These are phyloP conservation scores for Sipha flava DNA, from an alignment of 1,140 invertebrate species.

Conservation along the genomic window DNA sequence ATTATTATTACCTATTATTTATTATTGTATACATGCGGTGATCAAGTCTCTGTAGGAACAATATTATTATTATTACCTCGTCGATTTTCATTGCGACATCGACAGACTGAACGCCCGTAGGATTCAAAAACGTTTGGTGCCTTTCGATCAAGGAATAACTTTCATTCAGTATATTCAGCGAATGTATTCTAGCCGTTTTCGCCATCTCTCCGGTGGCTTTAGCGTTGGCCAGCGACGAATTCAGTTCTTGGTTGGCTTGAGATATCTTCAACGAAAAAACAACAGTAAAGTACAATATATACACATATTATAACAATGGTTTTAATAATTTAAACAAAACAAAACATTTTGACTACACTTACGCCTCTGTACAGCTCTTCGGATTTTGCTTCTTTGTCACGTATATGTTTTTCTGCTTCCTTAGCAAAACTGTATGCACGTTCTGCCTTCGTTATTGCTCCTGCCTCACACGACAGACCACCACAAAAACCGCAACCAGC, in stretches of 20 bases:
- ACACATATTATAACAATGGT: neutral
- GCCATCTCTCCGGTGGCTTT: conserved; percentile 53
- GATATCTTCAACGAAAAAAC: conserved; percentile 46
- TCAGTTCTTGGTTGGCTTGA: conserved; percentile 50
- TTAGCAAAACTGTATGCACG: conserved; percentile 76
- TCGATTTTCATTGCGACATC: conserved; percentile 71
- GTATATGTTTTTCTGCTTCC: conserved; percentile 69
- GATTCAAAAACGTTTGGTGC: conserved; percentile 65
- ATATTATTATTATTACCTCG: conserved; percentile 50
- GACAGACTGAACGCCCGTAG: conserved; percentile 65
- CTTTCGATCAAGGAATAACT: conserved; percentile 55
- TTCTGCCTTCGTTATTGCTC: conserved; percentile 76
- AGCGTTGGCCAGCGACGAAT: conserved; percentile 50
- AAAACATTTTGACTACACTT: conserved; percentile 36
- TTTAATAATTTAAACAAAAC: neutral
- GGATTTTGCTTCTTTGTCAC: conserved; percentile 69
- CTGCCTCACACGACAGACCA: conserved; percentile 77
- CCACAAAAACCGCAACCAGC: conserved; percentile 88
- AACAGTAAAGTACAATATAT: neutral
- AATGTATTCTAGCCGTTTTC: conserved; percentile 49
- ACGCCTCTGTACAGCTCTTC: conserved; percentile 57
- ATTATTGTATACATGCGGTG: neutral
- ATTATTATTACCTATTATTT: neutral
- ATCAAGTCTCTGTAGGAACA: no score
- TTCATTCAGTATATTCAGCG: conserved; percentile 48